Evolutionary conservation across 2,888 invertebrate genomes (phyloP).

Genomic region (Euzetes globulus): DNA sequence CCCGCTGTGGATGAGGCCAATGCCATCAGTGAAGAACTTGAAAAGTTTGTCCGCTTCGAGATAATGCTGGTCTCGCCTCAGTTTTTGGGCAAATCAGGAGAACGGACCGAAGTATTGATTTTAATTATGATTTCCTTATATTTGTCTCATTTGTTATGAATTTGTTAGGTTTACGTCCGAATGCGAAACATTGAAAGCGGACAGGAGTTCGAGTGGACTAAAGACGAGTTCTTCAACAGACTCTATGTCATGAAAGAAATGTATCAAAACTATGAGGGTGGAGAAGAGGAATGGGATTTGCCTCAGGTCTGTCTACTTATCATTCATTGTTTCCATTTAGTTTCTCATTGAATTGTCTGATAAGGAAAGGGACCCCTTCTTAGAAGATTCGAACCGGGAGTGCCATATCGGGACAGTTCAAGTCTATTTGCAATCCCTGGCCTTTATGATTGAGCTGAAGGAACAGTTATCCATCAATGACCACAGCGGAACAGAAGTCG

Average conservation of each 20-base stretch:
- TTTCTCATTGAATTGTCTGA: background rate
- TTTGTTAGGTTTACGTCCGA: constrained; percentile 49
- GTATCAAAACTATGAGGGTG: constrained; percentile 52
- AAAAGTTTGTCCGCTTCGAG: constrained; percentile 53
- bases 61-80: constrained; percentile 53
- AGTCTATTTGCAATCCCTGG: constrained; percentile 52
- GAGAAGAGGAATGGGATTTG: constrained; percentile 50
- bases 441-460: constrained; percentile 52
- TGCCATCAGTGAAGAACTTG: constrained; percentile 53
- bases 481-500: constrained; percentile 49
- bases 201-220: constrained; percentile 53
- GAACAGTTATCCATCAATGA: constrained; percentile 53
- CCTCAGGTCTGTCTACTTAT: constrained; percentile 46
- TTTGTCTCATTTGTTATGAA: background rate
- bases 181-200: constrained; percentile 51
- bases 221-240: constrained; percentile 52
- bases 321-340: background rate
- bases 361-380: constrained; percentile 50
- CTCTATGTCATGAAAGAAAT: constrained; percentile 55
- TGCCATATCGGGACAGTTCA: constrained; percentile 52
- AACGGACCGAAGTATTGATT: constrained; percentile 39
- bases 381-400: constrained; percentile 50
- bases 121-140: too few relatives aligned
- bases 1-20: constrained; percentile 54
- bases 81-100: constrained; percentile 48